These are phyloP conservation scores for Zaprionus ornatus DNA, from an alignment of 1,140 invertebrate genomes.

Conservation along the genomic window DNA sequence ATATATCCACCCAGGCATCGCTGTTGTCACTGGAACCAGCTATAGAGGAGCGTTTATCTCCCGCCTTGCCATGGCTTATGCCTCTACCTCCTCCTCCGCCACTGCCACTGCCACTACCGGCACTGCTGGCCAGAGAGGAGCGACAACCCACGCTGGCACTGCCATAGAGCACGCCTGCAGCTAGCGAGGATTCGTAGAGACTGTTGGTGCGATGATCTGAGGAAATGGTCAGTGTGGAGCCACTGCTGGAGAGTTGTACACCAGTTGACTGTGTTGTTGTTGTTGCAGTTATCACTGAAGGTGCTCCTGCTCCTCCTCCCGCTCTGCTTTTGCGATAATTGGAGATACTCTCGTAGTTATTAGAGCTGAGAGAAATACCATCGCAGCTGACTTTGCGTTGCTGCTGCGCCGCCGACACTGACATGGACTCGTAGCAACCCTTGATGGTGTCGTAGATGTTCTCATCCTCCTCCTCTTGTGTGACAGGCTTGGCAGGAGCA, in stretches of 20 bases:
- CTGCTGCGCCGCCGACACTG: not conserved
- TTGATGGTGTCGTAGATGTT: constrained; percentile 87
- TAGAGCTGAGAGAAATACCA: constrained; percentile 84
- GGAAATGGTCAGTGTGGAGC: constrained; percentile 85
- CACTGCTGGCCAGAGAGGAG: constrained; percentile 70
- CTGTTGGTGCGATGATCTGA: constrained; percentile 88
- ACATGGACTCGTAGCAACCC: constrained; percentile 80
- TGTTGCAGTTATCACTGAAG: constrained; percentile 56
- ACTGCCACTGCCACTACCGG: constrained; percentile 77
- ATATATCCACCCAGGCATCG: constrained; percentile 88
- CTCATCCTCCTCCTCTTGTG: constrained; percentile 75
- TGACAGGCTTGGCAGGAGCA: constrained; percentile 51
- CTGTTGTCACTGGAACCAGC: constrained; percentile 86
- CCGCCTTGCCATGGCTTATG: constrained; percentile 36
- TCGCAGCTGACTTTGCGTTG: constrained; percentile 37
- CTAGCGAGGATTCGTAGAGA: constrained; percentile 85
- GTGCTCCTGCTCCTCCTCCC: constrained; percentile 40
- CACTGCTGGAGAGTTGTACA: constrained; percentile 84
- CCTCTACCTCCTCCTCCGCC: constrained; percentile 37
- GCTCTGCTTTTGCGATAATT: constrained; percentile 79
- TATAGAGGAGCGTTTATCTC: constrained; percentile 69
- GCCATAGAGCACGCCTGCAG: constrained; percentile 84
- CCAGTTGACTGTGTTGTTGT: constrained; percentile 78
- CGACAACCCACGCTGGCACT: constrained; percentile 72
- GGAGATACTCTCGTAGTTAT: constrained; percentile 86